Evolutionary conservation across 2,797 vertebrate genomes (phyloP).

Genomic region (Amblyraja radiata): DNA sequence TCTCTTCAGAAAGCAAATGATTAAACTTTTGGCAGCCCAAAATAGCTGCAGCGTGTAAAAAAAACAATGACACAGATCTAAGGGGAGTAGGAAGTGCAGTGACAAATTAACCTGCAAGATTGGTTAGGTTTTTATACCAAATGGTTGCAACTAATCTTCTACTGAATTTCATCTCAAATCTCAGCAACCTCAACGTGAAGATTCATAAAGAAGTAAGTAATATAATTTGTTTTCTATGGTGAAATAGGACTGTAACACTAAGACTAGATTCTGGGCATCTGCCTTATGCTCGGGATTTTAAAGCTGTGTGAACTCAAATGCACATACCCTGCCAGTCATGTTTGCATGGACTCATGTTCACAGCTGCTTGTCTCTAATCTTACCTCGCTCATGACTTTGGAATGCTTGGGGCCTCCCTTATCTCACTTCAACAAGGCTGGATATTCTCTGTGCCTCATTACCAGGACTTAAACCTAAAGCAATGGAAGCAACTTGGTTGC

Average conservation of each 20-base stretch:
- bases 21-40: not conserved
- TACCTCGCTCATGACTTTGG: not conserved
- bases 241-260: not conserved
- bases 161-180: not conserved
- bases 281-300: not conserved
- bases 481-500: not conserved
- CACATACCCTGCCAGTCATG: not conserved
- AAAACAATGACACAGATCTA: not conserved
- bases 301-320: not conserved
- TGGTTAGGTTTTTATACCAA: not conserved
- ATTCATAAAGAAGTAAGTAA: not conserved
- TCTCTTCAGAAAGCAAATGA: not conserved
- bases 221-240: not conserved
- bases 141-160: not conserved
- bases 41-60: too few relatives aligned
- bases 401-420: not conserved
- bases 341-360: not conserved
- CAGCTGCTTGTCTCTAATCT: slow-evolving; percentile 3
- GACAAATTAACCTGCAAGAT: not conserved
- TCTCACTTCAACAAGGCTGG: not conserved
- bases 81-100: not conserved
- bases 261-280: not conserved
- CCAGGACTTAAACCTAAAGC: not conserved
- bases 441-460: not conserved
- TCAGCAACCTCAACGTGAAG: not conserved